Percentiles rank a stretch among this genome's conserved stretches.
Conservation (phyloP, 2,888 invertebrate genomes). For the Archaeoteleia sp. region DNA sequence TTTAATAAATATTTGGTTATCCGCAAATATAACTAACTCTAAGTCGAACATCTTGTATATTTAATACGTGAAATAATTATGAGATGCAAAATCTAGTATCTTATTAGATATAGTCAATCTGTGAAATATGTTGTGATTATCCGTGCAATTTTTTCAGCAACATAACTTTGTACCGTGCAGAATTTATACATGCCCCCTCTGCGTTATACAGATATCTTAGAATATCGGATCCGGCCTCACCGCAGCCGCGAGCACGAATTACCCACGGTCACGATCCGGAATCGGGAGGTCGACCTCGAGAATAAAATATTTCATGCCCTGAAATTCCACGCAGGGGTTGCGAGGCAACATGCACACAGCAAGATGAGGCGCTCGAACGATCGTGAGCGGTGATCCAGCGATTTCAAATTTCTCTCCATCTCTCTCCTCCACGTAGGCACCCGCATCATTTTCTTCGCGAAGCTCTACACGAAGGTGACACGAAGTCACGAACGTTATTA, state of each 20-base stretch:
- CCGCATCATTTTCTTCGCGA: conserved; percentile 9
- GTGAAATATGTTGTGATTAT: no score
- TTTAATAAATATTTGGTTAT: no score
- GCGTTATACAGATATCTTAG: conserved; percentile 25
- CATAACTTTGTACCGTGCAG: no score
- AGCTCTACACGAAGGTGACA: conserved; percentile 30
- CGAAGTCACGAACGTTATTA: conserved; percentile 50
- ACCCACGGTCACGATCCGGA: conserved; percentile 51
- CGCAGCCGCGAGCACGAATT: conserved; percentile 41
- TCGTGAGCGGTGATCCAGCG: conserved; percentile 46
- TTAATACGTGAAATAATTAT: no score
- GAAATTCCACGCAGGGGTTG: conserved; percentile 52
- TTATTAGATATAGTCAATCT: no score
- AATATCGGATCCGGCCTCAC: conserved; percentile 28
- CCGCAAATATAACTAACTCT: no score
- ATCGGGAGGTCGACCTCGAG: conserved; percentile 49
- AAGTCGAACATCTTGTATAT: no score
- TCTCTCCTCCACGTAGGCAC: conserved; percentile 5
- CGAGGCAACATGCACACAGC: conserved; percentile 34
- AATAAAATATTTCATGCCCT: conserved; percentile 53
- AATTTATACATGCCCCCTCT: no score
- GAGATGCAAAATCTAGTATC: no score
- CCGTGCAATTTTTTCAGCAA: no score
- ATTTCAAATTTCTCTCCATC: conserved; percentile 39
- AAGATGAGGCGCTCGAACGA: conserved; percentile 38